These are phyloP conservation scores for Cryptomyrus ogoouensis DNA, from an alignment of 2,113 vertebrate species.

Conservation along the genomic window DNA sequence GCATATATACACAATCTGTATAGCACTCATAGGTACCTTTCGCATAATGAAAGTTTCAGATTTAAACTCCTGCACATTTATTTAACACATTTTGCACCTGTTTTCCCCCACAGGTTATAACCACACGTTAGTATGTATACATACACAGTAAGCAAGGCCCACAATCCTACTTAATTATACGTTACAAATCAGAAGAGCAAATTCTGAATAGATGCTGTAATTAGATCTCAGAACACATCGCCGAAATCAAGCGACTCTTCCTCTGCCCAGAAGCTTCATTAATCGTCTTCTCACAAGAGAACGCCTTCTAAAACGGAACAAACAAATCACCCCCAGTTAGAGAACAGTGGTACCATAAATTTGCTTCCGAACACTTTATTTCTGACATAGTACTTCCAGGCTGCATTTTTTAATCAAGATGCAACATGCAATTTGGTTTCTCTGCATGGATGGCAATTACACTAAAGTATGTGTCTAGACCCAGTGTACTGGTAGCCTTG, in stretches of 20 bases:
- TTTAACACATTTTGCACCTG: neutral
- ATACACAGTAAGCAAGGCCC: neutral
- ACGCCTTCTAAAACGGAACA: neutral
- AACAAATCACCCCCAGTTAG: neutral
- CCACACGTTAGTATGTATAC: neutral
- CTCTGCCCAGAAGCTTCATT: neutral
- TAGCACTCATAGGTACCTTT: neutral
- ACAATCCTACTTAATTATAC: neutral
- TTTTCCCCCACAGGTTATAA: neutral
- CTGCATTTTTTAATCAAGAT: neutral
- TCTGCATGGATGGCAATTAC: neutral
- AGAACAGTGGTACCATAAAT: neutral
- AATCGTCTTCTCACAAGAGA: neutral
- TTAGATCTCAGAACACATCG: neutral
- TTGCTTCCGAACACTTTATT: neutral
- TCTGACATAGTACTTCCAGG: neutral
- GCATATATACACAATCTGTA: neutral
- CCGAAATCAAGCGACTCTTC: neutral
- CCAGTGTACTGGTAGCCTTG: neutral
- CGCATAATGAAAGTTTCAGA: neutral
- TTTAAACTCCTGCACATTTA: neutral
- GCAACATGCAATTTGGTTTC: neutral
- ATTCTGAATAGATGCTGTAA: neutral
- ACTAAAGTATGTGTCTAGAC: neutral
- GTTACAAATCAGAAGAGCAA: neutral